Evolutionary conservation across 1,140 invertebrate species (phyloP), one percentile per base, ranked within the genome.

Genomic region (Vanessa atalanta): DNA sequence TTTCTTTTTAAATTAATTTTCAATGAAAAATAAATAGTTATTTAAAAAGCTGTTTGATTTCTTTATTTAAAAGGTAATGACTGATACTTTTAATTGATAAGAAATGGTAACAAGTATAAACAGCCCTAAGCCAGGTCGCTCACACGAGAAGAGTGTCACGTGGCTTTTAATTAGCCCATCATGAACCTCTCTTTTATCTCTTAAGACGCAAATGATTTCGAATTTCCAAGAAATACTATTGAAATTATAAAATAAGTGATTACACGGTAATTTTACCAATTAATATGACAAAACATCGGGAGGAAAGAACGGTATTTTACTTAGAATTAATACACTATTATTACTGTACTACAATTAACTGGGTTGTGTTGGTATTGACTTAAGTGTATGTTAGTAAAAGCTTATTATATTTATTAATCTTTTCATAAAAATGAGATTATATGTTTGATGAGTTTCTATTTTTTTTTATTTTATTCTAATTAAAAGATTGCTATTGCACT

Each of bases 101-200:
- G 23, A 66, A 72, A 72, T 60, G 70, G 53, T 51, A 72, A 60
- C 23, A 53, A 73, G 71, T 65, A 65, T 65, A 73, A 67, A 73
- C 47, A 67, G 47, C 71, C 65, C 65, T 26, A 65, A 31, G 71
- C 37, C 71, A 73, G 60, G 70, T 65, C 63, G 60, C 20, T 47
- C 31, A 50, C 37, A 37, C 50, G 47, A 65, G 37, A 65, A 64
- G 47, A 72, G 71, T 67, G 71, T 73, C 75, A 79, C 78, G 78
- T 70, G 66, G 68, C 73, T 82, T 85, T 82, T 86, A 84, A 87
- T 87, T 87, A 87, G 81, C 79, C 77, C 75, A 67, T 67, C 61
- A 20, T 51, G 14, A 72, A 70, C 37, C 64, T 51, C 51, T 53
- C 65, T 78, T 68, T 80, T 60, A 71, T 73, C 72, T 66, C 50